Conservation (phyloP, 1,140 invertebrate genomes). For the Drosophila lacteicornis region DNA sequence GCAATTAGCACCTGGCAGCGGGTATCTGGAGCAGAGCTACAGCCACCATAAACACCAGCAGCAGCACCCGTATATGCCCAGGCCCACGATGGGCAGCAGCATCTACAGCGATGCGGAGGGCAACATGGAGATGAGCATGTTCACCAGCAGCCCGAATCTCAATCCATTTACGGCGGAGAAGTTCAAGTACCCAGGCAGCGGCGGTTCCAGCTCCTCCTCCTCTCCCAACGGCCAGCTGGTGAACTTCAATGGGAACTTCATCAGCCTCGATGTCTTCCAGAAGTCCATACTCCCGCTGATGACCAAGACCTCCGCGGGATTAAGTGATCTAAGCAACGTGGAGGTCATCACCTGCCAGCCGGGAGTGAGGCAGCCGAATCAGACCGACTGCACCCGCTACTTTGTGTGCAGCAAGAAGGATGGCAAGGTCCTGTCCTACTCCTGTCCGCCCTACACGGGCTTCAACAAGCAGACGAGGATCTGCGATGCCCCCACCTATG, state of each 20-base stretch:
- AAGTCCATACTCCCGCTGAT: slow-evolving; percentile 78
- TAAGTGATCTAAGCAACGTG: slow-evolving; percentile 71
- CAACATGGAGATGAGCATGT: slow-evolving; percentile 68
- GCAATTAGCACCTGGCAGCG: slow-evolving; percentile 71
- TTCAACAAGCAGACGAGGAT: slow-evolving; percentile 85
- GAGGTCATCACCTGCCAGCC: slow-evolving; percentile 85
- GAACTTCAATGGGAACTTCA: slow-evolving; percentile 81
- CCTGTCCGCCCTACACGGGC: slow-evolving; percentile 85
- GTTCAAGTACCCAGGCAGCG: slow-evolving; percentile 24
- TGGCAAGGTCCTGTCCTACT: slow-evolving; percentile 84
- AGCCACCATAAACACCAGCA: slow-evolving; percentile 42
- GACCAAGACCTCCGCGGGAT: slow-evolving; percentile 39
- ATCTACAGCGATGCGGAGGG: slow-evolving; percentile 65
- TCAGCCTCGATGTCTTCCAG: slow-evolving; percentile 75
- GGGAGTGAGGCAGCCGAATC: slow-evolving; percentile 85
- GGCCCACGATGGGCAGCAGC: slow-evolving; percentile 60
- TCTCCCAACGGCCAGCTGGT: slow-evolving; percentile 59
- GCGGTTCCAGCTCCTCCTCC: not conserved
- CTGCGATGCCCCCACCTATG: slow-evolving; percentile 85
- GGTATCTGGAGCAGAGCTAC: slow-evolving; percentile 67
- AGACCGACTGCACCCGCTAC: slow-evolving; percentile 86
- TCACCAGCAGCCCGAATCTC: slow-evolving; percentile 24
- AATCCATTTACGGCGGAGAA: slow-evolving; percentile 25
- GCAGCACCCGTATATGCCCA: slow-evolving; percentile 51
- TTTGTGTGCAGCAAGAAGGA: slow-evolving; percentile 85